Percentiles rank a stretch among this genome's conserved stretches.
Conservation (phyloP, 1,140 invertebrate species). For the Nebria ingens region DNA sequence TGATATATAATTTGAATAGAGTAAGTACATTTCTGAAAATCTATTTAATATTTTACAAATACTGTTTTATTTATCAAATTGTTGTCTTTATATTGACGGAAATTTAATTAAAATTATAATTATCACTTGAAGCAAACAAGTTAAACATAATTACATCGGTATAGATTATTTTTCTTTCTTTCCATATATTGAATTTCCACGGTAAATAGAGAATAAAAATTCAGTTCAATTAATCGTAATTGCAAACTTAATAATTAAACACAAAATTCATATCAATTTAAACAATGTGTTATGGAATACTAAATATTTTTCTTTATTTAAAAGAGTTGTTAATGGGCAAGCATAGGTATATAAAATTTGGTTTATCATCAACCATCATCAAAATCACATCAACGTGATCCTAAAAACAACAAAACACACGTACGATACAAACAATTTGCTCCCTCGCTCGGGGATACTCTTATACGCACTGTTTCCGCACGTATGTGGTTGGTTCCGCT, state of each 20-base stretch:
- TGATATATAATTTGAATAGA: too few species aligned
- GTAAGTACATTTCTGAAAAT: too few species aligned
- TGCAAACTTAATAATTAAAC: too few species aligned
- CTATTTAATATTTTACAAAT: too few species aligned
- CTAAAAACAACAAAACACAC: background rate
- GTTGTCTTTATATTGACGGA: too few species aligned
- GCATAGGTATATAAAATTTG: background rate
- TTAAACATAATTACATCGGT: too few species aligned
- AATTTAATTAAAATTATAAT: too few species aligned
- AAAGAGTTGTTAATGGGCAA: background rate
- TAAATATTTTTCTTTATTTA: background rate
- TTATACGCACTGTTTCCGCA: background rate
- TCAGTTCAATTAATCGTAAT: background rate
- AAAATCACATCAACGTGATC: conserved; percentile 4
- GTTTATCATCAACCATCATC: background rate
- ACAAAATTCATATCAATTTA: too few species aligned
- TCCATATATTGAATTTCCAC: background rate
- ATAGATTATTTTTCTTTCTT: too few species aligned
- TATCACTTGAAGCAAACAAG: too few species aligned
- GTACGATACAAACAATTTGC: background rate
- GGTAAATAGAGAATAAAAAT: background rate
- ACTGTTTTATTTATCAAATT: too few species aligned
- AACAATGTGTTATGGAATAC: too few species aligned
- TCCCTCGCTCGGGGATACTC: background rate
- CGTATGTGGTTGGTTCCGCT: background rate